A percentile compares a stretch with the other conserved stretches of the same genome.
phyloP scores from a whole-genome alignment of 2,113 vertebrate genomes.

The Melozone crissalis region DNA sequence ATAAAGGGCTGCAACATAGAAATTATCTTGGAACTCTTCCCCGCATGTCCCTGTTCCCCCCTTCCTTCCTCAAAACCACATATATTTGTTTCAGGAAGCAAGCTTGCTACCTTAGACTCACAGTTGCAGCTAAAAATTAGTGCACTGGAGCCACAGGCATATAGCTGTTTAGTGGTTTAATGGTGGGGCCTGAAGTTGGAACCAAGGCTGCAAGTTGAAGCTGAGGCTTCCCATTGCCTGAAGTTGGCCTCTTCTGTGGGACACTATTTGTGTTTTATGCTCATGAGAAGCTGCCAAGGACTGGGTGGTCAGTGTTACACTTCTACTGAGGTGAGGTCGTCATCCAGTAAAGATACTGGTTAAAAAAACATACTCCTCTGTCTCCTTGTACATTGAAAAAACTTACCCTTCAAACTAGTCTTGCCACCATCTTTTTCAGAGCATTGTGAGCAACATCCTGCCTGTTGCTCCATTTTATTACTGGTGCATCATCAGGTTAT shows the following conservation, averaged over 20 bases:
- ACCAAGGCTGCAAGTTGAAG: not conserved
- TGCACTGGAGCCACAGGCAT: not conserved
- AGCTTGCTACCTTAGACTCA: not conserved
- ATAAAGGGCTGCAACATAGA: not conserved
- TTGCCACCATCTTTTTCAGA: not conserved
- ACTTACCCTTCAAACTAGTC: not conserved
- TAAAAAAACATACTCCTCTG: not conserved
- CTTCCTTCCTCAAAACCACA: not conserved
- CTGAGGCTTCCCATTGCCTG: not conserved
- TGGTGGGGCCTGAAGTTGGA: not conserved
- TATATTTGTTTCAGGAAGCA: not conserved
- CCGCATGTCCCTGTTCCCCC: accelerated
- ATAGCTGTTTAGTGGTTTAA: no score
- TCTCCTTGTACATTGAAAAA: not conserved
- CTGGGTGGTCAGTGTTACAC: not conserved
- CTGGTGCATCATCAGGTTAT: not conserved
- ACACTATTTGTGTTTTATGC: not conserved
- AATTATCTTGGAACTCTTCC: not conserved
- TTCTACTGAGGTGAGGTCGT: not conserved
- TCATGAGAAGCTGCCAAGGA: not conserved
- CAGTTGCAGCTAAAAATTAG: not conserved
- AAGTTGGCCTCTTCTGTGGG: not conserved
- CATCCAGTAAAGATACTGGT: not conserved
- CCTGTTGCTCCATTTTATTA: not conserved
- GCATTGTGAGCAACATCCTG: not conserved